Evolutionary conservation across 2,113 vertebrate species (phyloP).

Genomic region (Eulemur rufifrons): DNA sequence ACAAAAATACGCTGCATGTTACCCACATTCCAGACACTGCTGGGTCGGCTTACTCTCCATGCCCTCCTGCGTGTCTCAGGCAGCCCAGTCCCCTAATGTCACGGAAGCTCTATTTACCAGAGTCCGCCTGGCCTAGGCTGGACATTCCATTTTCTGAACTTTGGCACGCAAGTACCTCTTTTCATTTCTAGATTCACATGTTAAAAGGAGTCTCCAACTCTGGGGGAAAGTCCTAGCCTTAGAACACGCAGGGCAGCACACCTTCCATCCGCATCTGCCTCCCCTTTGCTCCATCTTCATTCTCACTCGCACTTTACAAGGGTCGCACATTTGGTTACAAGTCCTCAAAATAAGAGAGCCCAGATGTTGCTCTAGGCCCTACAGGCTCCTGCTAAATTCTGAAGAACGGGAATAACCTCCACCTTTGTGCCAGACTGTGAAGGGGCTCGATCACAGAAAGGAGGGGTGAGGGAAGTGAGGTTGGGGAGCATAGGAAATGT

Average conservation of each 20-base stretch:
- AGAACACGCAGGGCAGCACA: rapidly evolving
- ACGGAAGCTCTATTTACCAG: neutral
- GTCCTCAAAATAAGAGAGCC: neutral
- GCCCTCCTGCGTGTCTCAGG: neutral
- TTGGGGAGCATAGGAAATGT: neutral
- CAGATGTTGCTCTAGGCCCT: neutral
- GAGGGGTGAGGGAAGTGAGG: neutral
- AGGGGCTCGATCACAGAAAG: neutral
- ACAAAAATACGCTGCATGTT: rapidly evolving
- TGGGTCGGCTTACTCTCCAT: rapidly evolving
- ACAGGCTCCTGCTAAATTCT: neutral
- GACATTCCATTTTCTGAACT: neutral
- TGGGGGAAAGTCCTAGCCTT: neutral
- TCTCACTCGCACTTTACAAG: neutral
- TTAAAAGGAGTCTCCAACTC: neutral
- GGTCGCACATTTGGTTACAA: neutral
- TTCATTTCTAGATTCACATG: neutral
- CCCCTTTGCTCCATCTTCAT: neutral
- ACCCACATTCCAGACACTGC: neutral
- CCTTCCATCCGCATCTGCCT: too few species aligned
- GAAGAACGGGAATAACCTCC: neutral
- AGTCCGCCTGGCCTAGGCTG: neutral
- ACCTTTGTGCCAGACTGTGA: neutral
- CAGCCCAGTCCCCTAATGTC: rapidly evolving
- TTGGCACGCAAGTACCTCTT: neutral